Evolutionary conservation across 2,113 vertebrate species (phyloP), one percentile per base, ranked within the genome.

Genomic region (Cathartes aura): DNA sequence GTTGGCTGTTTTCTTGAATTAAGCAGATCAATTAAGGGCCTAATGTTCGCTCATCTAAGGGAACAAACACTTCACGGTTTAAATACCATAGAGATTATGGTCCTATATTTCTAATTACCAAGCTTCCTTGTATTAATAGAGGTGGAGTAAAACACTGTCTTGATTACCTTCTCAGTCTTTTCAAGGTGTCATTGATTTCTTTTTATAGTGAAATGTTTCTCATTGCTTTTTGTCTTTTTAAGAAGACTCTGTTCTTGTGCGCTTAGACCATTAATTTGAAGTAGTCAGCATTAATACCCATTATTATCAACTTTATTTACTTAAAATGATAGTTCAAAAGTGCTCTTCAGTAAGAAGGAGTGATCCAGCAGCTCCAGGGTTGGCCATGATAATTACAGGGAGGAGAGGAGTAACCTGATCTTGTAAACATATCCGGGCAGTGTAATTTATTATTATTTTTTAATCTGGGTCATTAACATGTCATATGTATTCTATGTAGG

Each of bases 391-490:
- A 97, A 97, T 97, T 96, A 90, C 74, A 96, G 93, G 87, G 95
- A 88, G 60, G 81, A 91, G 87, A 93, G 63, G 74, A 97, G 93
- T 85, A 94, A 97, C 66, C 79, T 80, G 82, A 97, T 96, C 96
- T 60, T 58, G 97, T 95, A 96, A 97, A 90, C 87, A 42, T 95
- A 97, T n/a, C 95, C 0, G 0, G 74, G 90, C 85, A 88, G 87
- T 56, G 87, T 85, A 91, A 68, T 48, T 90, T 94, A 76, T 94
- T 87, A 97, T 97, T 97, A 97, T 95, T 97, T 88, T 97, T 97
- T 97, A 97, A 97, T 97, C 87, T 95, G 93, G 95, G 90, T 97
- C 95, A 96, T 95, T 96, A 96, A 34, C 74, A 53, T 95, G 96
- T 94, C 93, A 76, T 85, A 66, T 11, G 29, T 76, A 66, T 68